Conservation (phyloP, 30 jellyfish, hydroid and myxozoan species). For the Hydractinia symbiolongicarpus region DNA sequence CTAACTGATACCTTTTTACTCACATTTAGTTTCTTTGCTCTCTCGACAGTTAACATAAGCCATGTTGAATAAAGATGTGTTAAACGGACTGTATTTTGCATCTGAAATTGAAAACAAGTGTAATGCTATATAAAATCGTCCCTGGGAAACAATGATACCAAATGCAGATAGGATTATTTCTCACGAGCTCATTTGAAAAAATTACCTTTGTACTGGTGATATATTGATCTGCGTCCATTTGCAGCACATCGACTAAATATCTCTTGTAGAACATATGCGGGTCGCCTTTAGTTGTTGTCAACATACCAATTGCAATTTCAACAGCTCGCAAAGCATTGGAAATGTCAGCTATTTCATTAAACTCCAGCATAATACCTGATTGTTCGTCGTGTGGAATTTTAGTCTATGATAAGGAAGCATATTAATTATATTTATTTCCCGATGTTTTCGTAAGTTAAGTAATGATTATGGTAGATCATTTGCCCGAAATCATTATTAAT, state of each 20-base stretch:
- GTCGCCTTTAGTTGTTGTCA: slow-evolving; percentile 52
- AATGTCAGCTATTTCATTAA: slow-evolving; percentile 42
- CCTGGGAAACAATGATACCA: background rate
- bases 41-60: slow-evolving; percentile 54
- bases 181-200: background rate
- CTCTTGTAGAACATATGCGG: slow-evolving; percentile 45
- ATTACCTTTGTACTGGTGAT: slow-evolving; percentile 57
- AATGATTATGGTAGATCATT: no score
- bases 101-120: slow-evolving; percentile 14
- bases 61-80: slow-evolving; percentile 57
- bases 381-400: slow-evolving; percentile 43
- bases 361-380: slow-evolving; percentile 40
- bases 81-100: slow-evolving; percentile 54
- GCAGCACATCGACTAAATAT: slow-evolving; percentile 42
- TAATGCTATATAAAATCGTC: background rate
- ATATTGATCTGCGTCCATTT: slow-evolving; percentile 35
- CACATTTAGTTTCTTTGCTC: slow-evolving; percentile 33
- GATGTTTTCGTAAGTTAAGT: background rate
- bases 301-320: slow-evolving; percentile 47
- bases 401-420: slow-evolving; percentile 9
- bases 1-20: slow-evolving; percentile 34
- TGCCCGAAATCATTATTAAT: no score
- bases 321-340: slow-evolving; percentile 59
- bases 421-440: background rate
- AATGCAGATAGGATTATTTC: background rate